phyloP scores from a whole-genome alignment of 1,140 invertebrate genomes.

The Euwallacea similis region DNA sequence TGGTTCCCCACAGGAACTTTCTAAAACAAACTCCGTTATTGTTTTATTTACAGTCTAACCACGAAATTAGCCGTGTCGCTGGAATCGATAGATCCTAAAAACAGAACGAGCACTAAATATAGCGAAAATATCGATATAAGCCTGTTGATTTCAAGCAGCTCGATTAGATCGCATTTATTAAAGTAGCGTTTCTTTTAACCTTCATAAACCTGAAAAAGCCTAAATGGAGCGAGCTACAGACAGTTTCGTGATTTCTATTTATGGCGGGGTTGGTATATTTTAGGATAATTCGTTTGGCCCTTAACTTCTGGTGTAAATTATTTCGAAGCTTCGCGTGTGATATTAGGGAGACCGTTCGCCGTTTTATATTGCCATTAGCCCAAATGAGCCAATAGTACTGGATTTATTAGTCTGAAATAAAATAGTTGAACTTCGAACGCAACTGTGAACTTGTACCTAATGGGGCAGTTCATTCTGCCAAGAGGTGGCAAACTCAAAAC shows the following conservation, averaged over 20 bases:
- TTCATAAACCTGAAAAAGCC: conserved; percentile 1
- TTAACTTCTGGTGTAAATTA: conserved; percentile 4
- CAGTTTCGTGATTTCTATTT: conserved; percentile 20
- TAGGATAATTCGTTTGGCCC: conserved; percentile 10
- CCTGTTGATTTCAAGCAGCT: conserved; percentile 13
- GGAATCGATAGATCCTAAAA: conserved; percentile 3
- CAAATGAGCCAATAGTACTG: too few relatives aligned
- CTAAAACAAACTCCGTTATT: too few relatives aligned
- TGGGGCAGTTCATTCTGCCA: too few relatives aligned
- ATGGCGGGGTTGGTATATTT: conserved; percentile 9
- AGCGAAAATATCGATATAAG: conserved; percentile 15
- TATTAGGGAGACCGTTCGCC: too few relatives aligned
- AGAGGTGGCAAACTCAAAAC: too few relatives aligned
- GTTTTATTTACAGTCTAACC: too few relatives aligned
- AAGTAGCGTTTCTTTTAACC: conserved; percentile 19
- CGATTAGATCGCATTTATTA: conserved; percentile 18
- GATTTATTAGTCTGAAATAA: too few relatives aligned
- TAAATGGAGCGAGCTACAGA: conserved; percentile 16
- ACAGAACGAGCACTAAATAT: conserved; percentile 5
- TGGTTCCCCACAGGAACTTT: too few relatives aligned
- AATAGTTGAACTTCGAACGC: too few relatives aligned
- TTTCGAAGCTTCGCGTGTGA: not conserved
- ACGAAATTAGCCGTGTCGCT: not conserved
- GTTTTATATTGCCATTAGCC: too few relatives aligned
- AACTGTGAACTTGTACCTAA: too few relatives aligned